Base-by-base conservation (phyloP, 2,888 invertebrate species). In the Prenolepis imparis region DNA sequence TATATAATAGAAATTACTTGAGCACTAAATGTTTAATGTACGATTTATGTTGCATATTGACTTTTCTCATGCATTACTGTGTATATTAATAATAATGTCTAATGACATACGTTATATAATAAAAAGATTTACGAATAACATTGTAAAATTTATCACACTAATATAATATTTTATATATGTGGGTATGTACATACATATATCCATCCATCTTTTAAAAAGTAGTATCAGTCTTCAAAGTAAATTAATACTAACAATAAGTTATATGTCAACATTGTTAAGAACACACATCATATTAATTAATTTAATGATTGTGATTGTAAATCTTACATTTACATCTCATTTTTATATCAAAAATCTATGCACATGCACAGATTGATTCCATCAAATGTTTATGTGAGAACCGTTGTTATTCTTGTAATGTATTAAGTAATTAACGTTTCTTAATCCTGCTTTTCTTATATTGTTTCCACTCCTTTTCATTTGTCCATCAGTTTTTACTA, bases 331-430 rank as follows among this genome's bases (percentile, higher is more conserved):
- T 85, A 52, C 24, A 44, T 18, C 18, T 5, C 28, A 28, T 52
- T 70, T 28, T 68, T 32, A 24, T 39, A 61, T 80, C 39, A 66
- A 82, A 66, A 82, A 15, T 81, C 44, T 83, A 85, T 84, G 66
- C 70, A 82, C 86, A 89, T 90, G 90, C 89, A 89, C 66, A 84
- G 72, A 85, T 78, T 41, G 72, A 85, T 78, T 41, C 72, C 78
- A 85, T 86, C 85, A 88, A 90, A 89, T 72, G 83, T 90, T 89
- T 85, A 83, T 89, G 85, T 88, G 83, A 89, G 84, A 80, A 84
- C 74, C 24, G 36, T 75, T 78, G 24, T 24, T 39, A 11, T 78
- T 11, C 9, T 52, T 77, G n/a, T 32, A 8, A 57, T 21, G 3
- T 68, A 78, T 21, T 57, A 68, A 68, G 36, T 66, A 66, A 55